Evolutionary conservation across 2,113 vertebrate species (phyloP).

Genomic region (Nyctereutes procyonoides): DNA sequence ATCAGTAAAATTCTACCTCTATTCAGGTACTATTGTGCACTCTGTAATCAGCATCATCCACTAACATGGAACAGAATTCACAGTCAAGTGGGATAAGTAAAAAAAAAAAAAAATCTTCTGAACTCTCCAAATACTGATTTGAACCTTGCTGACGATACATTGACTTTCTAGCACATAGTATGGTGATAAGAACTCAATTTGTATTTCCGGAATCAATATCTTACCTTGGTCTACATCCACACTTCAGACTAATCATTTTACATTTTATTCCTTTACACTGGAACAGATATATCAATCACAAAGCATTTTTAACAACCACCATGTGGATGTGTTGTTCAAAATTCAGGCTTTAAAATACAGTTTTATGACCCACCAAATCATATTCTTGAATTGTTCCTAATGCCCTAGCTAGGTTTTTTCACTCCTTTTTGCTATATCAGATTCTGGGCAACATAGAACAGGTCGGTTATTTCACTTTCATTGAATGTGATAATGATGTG

Average conservation of each 20-base stretch:
- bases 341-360: not conserved
- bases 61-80: not conserved
- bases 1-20: not conserved
- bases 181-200: not conserved
- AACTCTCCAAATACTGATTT: not conserved
- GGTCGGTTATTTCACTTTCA: not conserved
- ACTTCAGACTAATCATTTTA: not conserved
- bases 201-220: not conserved
- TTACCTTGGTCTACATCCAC: not conserved
- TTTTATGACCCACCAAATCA: not conserved
- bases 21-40: not conserved
- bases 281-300: not conserved
- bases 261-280: not conserved
- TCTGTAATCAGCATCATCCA: not conserved
- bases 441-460: not conserved
- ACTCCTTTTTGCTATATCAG: not conserved
- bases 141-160: not conserved
- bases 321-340: not conserved
- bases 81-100: not conserved
- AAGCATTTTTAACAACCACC: not conserved
- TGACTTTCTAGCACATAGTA: slow-evolving; percentile 9
- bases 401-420: not conserved
- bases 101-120: not conserved
- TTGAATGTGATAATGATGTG: slow-evolving; percentile 25
- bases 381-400: not conserved